Base-by-base conservation (phyloP, 2,888 invertebrate species). In the Drosophila prostipennis region DNA sequence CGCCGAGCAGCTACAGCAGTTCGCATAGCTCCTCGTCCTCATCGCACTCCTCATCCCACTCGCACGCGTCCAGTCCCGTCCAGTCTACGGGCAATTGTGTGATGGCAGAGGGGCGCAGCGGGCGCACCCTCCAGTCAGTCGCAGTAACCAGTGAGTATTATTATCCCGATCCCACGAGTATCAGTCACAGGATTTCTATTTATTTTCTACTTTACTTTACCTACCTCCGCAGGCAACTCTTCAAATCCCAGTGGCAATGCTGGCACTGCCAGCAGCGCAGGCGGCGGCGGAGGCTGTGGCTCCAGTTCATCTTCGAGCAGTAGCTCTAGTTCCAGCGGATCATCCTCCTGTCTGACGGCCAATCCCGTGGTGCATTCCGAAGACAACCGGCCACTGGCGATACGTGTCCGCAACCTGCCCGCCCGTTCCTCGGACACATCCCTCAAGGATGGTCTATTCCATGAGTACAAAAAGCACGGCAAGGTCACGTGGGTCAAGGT, bases 391-490 rank as follows among this genome's bases (percentile, higher is more conserved):
- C 97, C 97, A 69, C 93, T 97, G 88, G 97, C 97, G 77, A 97
- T 98, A 91, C 97, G 97, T 93, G 97, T 98, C 83, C 94, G 96
- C 90, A 98, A 98, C 93, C 93, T 98, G 89, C 98, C 98, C 77
- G 95, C 96, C 75, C 94, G 98, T 87, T 98, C 97, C 87, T 95
- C 96, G 91, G 98, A 98, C 92, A 97, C 98, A 86, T 98, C 98
- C 89, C 93, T 99, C 85, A 98, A 98, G 93, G 99, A 99, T 93
- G 99, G 98, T 80, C 95, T 99, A 82, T 99, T 98, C 93, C 98
- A 99, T 93, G 98, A 98, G 93, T 99, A 98, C 94, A 99, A 99
- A 94, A 99, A 98, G 92, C 98, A 98, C 93, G 99, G 98, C 76
- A 98, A 98, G 93, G 98, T 98, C 87, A 97, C 97, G 85, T 97